phyloP scores from a whole-genome alignment of 1,140 invertebrate species.

The Eupristina koningsbergeri region DNA sequence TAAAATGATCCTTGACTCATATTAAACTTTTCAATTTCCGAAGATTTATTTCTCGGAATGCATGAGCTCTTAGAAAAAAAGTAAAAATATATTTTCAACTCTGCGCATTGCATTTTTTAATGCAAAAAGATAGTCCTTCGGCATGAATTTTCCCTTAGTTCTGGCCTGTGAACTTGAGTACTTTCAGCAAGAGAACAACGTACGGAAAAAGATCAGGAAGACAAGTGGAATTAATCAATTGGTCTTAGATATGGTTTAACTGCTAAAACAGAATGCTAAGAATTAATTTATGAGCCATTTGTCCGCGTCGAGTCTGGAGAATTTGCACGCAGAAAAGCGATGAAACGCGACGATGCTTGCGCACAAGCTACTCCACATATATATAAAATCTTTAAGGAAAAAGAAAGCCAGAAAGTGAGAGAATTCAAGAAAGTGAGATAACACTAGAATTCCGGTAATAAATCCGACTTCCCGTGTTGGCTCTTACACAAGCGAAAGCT shows the following conservation, averaged over 20 bases:
- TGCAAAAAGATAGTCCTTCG: background rate
- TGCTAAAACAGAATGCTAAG: slow-evolving; percentile 19
- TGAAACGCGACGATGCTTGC: slow-evolving; percentile 33
- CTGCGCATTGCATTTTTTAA: background rate
- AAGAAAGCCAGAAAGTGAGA: background rate
- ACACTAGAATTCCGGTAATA: slow-evolving; percentile 58
- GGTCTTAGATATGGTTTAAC: slow-evolving; percentile 51
- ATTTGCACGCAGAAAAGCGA: slow-evolving; percentile 29
- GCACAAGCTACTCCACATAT: background rate
- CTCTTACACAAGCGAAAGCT: slow-evolving; percentile 23
- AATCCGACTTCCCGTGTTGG: slow-evolving; percentile 55
- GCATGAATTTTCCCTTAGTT: background rate
- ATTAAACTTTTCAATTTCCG: background rate
- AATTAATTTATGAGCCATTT: slow-evolving; percentile 63
- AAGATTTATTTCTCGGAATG: background rate
- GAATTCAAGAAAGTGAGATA: background rate
- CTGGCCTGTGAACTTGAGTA: background rate
- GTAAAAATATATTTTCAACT: background rate
- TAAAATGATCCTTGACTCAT: too few species aligned
- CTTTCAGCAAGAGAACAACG: slow-evolving; percentile 12
- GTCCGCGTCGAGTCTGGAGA: slow-evolving; percentile 54
- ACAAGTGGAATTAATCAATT: slow-evolving; percentile 55
- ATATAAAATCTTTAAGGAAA: slow-evolving; percentile 7
- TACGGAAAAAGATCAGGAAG: slow-evolving; percentile 46
- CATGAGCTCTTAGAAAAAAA: background rate